A percentile compares a stretch with the other conserved stretches of the same genome.
Evolutionary conservation across 2,113 vertebrate species (phyloP).

Genomic region (Grammomys surdaster): DNA sequence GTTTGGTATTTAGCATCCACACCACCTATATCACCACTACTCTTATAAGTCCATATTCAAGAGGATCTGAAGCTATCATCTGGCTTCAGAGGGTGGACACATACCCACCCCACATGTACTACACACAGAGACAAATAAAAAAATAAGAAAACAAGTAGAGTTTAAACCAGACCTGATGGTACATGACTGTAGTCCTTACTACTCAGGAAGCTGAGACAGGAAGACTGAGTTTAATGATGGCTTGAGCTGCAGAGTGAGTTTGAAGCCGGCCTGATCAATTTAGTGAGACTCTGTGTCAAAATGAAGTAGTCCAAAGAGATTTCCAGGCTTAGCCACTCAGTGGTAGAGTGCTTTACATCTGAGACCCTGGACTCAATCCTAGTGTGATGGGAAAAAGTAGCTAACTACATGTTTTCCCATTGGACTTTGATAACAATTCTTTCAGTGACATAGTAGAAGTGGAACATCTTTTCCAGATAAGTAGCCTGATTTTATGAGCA

Average conservation of each 20-base stretch:
- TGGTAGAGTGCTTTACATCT: background rate
- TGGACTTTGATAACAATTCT: background rate
- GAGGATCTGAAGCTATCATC: background rate
- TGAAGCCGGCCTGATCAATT: background rate
- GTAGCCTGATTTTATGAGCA: slow-evolving; percentile 34
- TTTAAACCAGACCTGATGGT: background rate
- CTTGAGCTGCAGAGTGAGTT: background rate
- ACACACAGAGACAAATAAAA: background rate
- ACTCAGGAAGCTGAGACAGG: background rate
- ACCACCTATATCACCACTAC: background rate
- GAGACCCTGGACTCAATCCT: background rate
- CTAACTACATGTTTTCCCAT: background rate
- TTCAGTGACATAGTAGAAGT: background rate
- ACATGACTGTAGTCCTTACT: too few relatives aligned
- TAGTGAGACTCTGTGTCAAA: background rate
- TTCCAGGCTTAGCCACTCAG: background rate
- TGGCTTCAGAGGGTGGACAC: background rate
- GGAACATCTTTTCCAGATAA: background rate
- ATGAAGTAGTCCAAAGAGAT: background rate
- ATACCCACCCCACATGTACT: background rate
- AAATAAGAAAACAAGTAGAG: background rate
- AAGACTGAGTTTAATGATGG: background rate
- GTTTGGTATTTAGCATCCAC: too few relatives aligned
- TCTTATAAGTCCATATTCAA: background rate
- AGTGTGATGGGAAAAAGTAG: background rate